A percentile compares a stretch with the other conserved stretches of the same genome.
phyloP scores from a whole-genome alignment of 2,888 invertebrate species.

The Erynnis tages region DNA sequence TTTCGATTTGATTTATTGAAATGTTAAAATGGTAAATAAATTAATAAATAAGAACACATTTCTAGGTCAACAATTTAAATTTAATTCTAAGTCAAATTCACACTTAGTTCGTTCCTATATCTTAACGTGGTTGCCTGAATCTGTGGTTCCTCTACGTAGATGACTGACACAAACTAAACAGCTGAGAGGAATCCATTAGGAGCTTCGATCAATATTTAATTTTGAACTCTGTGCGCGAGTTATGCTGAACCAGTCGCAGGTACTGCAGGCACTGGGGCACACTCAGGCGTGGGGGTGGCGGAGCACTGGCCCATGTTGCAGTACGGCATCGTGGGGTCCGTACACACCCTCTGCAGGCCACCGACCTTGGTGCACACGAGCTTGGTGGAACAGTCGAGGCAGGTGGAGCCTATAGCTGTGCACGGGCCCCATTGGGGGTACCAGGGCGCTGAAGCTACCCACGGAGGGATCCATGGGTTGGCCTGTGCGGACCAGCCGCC shows the following conservation, averaged over 20 bases:
- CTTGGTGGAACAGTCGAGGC: conserved; percentile 63
- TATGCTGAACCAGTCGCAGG: not conserved
- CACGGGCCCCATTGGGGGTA: conserved; percentile 65
- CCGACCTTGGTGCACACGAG: conserved; percentile 67
- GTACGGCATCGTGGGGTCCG: conserved; percentile 64
- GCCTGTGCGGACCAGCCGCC: too few species aligned
- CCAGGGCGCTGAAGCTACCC: conserved; percentile 66
- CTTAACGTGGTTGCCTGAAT: too few species aligned
- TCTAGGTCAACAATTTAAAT: too few species aligned
- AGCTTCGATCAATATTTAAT: too few species aligned
- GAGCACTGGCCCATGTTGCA: conserved; percentile 74
- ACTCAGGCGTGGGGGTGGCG: conserved; percentile 63
- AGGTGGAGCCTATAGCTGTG: conserved; percentile 54
- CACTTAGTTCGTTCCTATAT: too few species aligned
- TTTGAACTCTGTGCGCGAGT: not conserved
- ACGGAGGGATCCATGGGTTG: conserved; percentile 69
- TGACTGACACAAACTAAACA: too few species aligned
- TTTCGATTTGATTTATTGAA: too few species aligned
- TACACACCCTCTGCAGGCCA: conserved; percentile 56
- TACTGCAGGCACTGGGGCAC: conserved; percentile 45
- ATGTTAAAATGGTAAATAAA: too few species aligned
- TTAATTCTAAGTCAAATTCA: too few species aligned
- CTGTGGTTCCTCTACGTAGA: too few species aligned
- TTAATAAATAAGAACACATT: too few species aligned
- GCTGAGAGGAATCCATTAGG: too few species aligned